A percentile compares a stretch with the other conserved stretches of the same genome.
These are phyloP conservation scores for Mellivora capensis DNA, from an alignment of 2,113 vertebrate genomes.

Conservation along the genomic window DNA sequence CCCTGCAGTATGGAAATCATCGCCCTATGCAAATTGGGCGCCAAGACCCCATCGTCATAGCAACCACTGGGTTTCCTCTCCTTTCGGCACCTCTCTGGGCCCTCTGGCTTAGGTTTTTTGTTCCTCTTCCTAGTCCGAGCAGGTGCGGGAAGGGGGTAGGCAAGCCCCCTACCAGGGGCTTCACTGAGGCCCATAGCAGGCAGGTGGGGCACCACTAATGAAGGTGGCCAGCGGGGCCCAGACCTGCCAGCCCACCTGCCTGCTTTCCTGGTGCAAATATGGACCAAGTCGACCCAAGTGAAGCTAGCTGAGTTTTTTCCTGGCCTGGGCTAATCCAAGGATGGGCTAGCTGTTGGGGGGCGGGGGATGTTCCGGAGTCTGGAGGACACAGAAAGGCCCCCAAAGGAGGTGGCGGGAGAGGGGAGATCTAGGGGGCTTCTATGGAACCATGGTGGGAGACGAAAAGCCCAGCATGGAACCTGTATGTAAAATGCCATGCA, in stretches of 20 bases:
- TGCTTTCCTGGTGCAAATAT: not conserved
- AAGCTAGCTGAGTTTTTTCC: not conserved
- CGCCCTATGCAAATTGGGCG: slow-evolving; percentile 90
- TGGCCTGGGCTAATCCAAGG: not conserved
- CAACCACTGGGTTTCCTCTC: slow-evolving; percentile 78
- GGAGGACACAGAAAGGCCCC: not conserved
- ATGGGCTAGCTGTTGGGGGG: not conserved
- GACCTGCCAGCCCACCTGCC: not conserved
- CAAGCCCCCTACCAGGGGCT: not conserved
- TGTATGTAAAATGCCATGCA: slow-evolving; percentile 71
- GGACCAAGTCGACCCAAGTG: not conserved
- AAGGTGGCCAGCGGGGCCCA: not conserved
- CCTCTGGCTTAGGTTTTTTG: slow-evolving; percentile 12
- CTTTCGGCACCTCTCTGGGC: slow-evolving; percentile 1
- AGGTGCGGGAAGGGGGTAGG: not conserved
- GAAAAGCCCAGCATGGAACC: slow-evolving; percentile 18
- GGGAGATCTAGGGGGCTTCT: not conserved
- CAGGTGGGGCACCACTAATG: not conserved
- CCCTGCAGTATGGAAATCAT: slow-evolving; percentile 95
- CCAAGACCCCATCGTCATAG: slow-evolving; percentile 79
- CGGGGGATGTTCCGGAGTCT: not conserved
- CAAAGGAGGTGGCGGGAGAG: not conserved
- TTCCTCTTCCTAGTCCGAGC: slow-evolving; percentile 33
- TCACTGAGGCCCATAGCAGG: not conserved
- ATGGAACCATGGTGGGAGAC: not conserved